phyloP scores from a whole-genome alignment of 2,797 vertebrate species.

The Erethizon dorsatum region DNA sequence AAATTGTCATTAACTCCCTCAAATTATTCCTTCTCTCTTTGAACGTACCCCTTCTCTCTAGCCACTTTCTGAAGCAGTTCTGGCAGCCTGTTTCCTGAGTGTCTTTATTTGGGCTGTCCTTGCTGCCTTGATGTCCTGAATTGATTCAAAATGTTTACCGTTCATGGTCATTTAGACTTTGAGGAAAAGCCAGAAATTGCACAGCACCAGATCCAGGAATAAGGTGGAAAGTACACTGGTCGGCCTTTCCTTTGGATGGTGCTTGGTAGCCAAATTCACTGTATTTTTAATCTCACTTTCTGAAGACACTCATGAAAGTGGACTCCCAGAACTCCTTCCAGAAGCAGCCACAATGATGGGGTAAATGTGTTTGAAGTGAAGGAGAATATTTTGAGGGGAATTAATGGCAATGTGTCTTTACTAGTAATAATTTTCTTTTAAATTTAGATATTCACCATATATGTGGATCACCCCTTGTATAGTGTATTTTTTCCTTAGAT shows the following conservation, averaged over 20 bases:
- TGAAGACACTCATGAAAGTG: background rate
- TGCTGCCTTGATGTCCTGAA: background rate
- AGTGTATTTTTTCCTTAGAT: background rate
- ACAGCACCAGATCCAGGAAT: background rate
- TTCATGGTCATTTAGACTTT: background rate
- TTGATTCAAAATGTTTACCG: background rate
- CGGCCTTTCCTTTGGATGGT: background rate
- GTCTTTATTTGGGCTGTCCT: background rate
- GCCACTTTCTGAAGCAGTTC: background rate
- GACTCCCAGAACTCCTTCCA: background rate
- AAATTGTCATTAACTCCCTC: background rate
- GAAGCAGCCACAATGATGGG: background rate
- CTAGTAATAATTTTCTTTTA: background rate
- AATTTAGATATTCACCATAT: background rate
- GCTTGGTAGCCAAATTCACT: background rate
- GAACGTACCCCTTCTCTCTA: background rate
- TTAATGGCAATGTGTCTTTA: background rate
- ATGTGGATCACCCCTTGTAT: background rate
- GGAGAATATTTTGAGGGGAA: background rate
- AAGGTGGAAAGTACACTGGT: fast-evolving
- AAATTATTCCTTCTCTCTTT: background rate
- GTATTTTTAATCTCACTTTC: background rate
- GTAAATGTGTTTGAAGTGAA: background rate
- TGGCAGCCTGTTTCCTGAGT: background rate
- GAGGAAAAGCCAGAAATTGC: background rate